Evolutionary conservation across 1,140 invertebrate species (phyloP).

Genomic region (Eufriesea mexicana): DNA sequence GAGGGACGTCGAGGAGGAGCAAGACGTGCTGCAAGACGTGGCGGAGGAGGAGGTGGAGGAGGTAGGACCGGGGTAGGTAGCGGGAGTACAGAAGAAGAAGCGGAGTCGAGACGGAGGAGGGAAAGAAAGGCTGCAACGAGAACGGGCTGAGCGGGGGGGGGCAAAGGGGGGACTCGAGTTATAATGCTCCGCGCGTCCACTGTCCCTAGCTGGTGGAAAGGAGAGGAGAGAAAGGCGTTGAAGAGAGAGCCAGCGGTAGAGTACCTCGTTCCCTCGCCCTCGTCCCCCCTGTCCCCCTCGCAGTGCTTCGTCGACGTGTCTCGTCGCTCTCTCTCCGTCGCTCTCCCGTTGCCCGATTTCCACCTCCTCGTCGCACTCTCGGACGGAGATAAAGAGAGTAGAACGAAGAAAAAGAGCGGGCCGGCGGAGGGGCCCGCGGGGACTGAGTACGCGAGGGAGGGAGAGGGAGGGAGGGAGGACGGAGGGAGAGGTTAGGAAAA

Average conservation of each 20-base stretch:
- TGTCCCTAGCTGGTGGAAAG: constrained; percentile 50
- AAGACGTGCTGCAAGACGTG: constrained; percentile 20
- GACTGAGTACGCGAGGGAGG: constrained; percentile 35
- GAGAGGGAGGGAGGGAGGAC: constrained; percentile 37
- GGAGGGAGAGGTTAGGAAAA: constrained; percentile 73
- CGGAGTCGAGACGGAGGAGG: constrained; percentile 25
- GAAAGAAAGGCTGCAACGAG: constrained; percentile 49
- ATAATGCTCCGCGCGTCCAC: constrained; percentile 72
- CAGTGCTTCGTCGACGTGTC: constrained; percentile 32
- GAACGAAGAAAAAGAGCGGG: constrained; percentile 43
- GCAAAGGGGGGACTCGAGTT: constrained; percentile 53
- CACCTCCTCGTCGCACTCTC: constrained; percentile 44
- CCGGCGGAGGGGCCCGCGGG: constrained; percentile 37
- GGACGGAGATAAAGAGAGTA: constrained; percentile 54
- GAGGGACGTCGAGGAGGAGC: constrained; percentile 20
- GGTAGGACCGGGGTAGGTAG: constrained; percentile 31
- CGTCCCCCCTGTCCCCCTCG: not conserved
- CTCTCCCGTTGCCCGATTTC: constrained; percentile 9
- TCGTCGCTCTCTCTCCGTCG: not conserved
- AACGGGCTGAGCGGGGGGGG: not conserved
- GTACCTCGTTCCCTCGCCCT: constrained; percentile 21
- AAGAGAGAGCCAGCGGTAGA: not conserved
- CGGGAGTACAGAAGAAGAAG: constrained; percentile 58
- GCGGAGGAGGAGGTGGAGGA: constrained; percentile 42
- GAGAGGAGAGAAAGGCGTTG: constrained; percentile 17